A percentile compares a stretch with the other conserved stretches of the same genome.
These are phyloP conservation scores for Aromia moschata DNA, from an alignment of 2,888 invertebrate genomes.

Conservation along the genomic window DNA sequence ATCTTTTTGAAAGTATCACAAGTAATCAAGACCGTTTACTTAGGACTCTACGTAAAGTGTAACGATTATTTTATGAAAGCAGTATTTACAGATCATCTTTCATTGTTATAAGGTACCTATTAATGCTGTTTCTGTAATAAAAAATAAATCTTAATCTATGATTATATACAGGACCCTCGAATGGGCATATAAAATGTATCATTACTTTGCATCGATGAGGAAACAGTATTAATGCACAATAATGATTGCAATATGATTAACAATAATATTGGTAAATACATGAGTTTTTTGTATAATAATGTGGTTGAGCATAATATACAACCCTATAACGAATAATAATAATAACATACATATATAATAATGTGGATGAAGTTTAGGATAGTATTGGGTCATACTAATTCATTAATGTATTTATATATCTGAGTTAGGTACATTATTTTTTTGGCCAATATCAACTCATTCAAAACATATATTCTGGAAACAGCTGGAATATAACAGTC, in stretches of 20 bases:
- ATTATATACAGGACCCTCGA: conserved; percentile 41
- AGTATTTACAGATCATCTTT: conserved; percentile 18
- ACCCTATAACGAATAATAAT: conserved; percentile 8
- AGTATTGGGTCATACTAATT: not conserved
- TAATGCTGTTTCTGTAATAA: conserved; percentile 19
- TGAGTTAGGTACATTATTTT: no score
- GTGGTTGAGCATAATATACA: conserved; percentile 15
- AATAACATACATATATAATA: conserved; percentile 3
- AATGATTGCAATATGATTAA: conserved; percentile 3
- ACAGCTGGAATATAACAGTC: no score
- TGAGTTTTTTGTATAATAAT: not conserved
- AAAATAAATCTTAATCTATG: conserved; percentile 45
- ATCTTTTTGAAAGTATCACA: conserved; percentile 29
- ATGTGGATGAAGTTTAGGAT: not conserved
- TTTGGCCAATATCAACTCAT: no score
- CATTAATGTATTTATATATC: no score
- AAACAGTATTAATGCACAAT: conserved; percentile 8
- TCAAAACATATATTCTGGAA: no score
- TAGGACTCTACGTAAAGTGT: conserved; percentile 26
- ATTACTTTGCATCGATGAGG: conserved; percentile 15
- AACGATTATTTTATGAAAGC: conserved; percentile 14
- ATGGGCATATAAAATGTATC: conserved; percentile 4
- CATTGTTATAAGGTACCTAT: conserved; percentile 23
- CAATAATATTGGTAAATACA: conserved; percentile 18
- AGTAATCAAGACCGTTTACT: conserved; percentile 13